Evolutionary conservation across 2,797 vertebrate genomes (phyloP).

Genomic region (Xenentodon cancila): DNA sequence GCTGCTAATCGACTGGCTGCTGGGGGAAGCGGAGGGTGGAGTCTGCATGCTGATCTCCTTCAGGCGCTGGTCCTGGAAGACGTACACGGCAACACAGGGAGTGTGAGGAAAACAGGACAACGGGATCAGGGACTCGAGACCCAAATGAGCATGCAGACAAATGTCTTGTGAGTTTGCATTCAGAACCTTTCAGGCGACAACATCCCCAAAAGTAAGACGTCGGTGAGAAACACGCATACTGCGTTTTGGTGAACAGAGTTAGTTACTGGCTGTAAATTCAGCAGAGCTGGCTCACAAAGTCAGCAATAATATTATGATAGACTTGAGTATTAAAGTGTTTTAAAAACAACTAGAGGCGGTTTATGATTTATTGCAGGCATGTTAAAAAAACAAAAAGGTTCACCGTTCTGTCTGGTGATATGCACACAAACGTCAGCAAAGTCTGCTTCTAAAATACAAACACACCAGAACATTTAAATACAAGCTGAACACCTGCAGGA

Average conservation of each 20-base stretch:
- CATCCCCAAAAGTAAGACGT: not conserved
- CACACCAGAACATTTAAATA: too few relatives aligned
- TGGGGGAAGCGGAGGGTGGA: slow-evolving; percentile 87
- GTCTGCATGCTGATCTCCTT: slow-evolving; percentile 86
- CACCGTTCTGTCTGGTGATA: slow-evolving; percentile 23
- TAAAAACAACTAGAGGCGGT: slow-evolving; percentile 5
- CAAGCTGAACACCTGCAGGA: too few relatives aligned
- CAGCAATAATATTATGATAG: slow-evolving; percentile 4
- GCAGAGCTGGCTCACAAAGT: too few relatives aligned
- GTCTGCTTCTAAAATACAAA: not conserved
- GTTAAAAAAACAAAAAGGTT: not conserved
- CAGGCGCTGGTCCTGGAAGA: slow-evolving; percentile 88
- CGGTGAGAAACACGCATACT: not conserved
- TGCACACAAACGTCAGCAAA: slow-evolving; percentile 28
- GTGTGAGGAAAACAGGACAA: slow-evolving; percentile 2
- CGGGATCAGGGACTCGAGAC: slow-evolving; percentile 10
- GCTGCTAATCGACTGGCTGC: slow-evolving; percentile 87
- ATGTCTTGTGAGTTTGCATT: not conserved
- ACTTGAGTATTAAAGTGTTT: not conserved
- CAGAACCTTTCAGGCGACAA: not conserved
- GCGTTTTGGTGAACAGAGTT: not conserved
- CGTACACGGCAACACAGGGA: not conserved
- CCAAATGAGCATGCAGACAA: not conserved
- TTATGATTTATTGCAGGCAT: not conserved
- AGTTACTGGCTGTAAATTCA: slow-evolving; percentile 5